These are phyloP conservation scores for Petrocephalus zakoni DNA, from an alignment of 2,113 vertebrate genomes.

Conservation along the genomic window DNA sequence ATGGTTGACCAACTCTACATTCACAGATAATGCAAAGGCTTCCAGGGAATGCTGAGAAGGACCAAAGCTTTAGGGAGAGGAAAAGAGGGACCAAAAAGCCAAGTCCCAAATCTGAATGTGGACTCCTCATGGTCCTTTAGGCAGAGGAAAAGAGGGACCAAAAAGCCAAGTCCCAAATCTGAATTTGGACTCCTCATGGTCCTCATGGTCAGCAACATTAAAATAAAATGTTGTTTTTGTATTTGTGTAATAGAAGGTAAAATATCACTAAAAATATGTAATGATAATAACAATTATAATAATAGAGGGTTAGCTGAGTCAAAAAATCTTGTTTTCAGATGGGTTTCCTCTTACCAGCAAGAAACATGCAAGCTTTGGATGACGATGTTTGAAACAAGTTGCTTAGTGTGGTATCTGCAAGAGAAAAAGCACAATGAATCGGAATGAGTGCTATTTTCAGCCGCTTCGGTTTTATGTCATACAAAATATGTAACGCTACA, in stretches of 20 bases:
- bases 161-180: background rate
- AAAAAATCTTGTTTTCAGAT: background rate
- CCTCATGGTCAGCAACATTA: background rate
- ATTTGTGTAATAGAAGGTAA: background rate
- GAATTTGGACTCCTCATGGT: no score
- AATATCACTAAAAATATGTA: background rate
- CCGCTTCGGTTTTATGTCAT: no score
- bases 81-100: background rate
- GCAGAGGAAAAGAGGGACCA: background rate
- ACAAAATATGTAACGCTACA: background rate
- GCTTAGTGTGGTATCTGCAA: background rate
- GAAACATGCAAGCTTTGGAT: constrained; percentile 13
- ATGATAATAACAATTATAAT: no score
- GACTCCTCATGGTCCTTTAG: background rate
- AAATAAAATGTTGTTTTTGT: background rate
- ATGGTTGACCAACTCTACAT: background rate
- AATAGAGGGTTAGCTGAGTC: background rate
- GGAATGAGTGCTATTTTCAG: background rate
- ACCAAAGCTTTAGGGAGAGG: background rate
- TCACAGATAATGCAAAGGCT: background rate
- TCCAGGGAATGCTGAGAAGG: background rate
- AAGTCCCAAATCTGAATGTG: background rate
- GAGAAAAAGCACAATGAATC: background rate
- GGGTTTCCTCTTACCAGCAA: constrained; percentile 11
- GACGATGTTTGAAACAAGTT: background rate